These are phyloP conservation scores for Podarcis lilfordi DNA, from an alignment of 2,797 vertebrate species.

Conservation along the genomic window DNA sequence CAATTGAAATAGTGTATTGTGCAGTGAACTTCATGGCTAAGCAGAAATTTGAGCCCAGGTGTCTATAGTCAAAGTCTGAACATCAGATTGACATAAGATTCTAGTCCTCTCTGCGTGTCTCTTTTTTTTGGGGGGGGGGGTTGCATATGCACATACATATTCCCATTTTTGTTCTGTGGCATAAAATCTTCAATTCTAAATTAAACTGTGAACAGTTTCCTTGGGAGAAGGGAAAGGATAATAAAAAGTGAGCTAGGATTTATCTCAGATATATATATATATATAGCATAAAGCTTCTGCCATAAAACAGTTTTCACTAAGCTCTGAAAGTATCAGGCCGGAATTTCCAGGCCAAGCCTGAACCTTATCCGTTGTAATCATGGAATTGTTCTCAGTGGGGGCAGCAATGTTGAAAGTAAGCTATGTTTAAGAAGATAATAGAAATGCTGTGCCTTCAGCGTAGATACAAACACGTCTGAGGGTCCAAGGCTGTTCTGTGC, in stretches of 20 bases:
- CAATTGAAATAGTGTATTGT: too few species aligned
- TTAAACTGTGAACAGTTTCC: not conserved
- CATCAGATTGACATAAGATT: not conserved
- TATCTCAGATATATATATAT: not conserved
- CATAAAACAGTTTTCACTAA: not conserved
- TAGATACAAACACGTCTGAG: not conserved
- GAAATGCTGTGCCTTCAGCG: not conserved
- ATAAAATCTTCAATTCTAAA: not conserved
- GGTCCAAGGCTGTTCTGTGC: not conserved
- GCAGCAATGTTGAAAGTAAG: not conserved
- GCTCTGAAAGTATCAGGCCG: fast-evolving
- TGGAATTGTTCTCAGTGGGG: not conserved
- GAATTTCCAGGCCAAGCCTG: fast-evolving
- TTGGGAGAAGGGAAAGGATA: not conserved
- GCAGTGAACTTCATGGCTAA: not conserved
- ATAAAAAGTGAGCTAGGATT: not conserved
- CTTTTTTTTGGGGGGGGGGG: not conserved
- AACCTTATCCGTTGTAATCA: not conserved
- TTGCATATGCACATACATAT: not conserved
- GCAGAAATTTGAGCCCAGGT: not conserved
- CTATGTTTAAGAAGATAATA: not conserved
- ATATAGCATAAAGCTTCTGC: fast-evolving
- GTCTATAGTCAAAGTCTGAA: not conserved
- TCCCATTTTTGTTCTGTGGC: not conserved
- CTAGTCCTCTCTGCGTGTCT: not conserved